phyloP scores from a whole-genome alignment of 2,113 vertebrate genomes.

The Heterocephalus glaber region DNA sequence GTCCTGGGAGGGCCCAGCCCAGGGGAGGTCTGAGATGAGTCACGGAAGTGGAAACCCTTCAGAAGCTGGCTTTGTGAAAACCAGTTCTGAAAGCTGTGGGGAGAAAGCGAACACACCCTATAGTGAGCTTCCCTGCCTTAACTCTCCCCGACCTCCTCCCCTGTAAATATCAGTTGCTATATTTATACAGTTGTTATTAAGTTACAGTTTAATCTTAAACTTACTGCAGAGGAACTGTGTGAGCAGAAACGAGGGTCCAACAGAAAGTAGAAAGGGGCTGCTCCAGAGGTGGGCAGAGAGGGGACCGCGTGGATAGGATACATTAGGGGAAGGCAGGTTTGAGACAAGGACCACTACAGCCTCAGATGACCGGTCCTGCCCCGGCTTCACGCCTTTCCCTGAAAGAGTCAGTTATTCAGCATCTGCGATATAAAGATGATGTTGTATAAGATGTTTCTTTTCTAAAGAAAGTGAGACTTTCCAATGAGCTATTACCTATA shows the following conservation, averaged over 20 bases:
- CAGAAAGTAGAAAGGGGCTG: neutral
- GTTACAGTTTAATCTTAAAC: constrained; percentile 61
- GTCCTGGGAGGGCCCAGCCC: constrained; percentile 59
- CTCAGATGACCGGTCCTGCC: neutral
- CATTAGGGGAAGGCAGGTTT: neutral
- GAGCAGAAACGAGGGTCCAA: constrained; percentile 51
- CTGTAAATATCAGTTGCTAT: constrained; percentile 81
- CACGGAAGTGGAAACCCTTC: constrained; percentile 67
- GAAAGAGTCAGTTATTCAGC: neutral
- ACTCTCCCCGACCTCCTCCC: constrained; percentile 54
- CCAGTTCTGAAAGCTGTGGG: constrained; percentile 67
- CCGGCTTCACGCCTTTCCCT: too few relatives aligned
- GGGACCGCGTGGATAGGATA: neutral
- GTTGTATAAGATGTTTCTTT: neutral
- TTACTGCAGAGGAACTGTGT: constrained; percentile 78
- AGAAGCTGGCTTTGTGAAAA: constrained; percentile 76
- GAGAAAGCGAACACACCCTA: constrained; percentile 67
- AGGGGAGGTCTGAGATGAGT: constrained; percentile 71
- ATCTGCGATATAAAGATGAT: neutral
- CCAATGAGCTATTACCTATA: neutral
- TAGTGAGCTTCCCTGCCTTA: constrained; percentile 68
- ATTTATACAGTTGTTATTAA: constrained; percentile 80
- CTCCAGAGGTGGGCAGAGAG: neutral
- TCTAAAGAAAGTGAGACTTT: constrained; percentile 38
- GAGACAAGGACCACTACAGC: neutral